Percentiles rank a stretch among this genome's conserved stretches.
Evolutionary conservation across 2,888 invertebrate species (phyloP).

Genomic region (Drosophila kuntzei): DNA sequence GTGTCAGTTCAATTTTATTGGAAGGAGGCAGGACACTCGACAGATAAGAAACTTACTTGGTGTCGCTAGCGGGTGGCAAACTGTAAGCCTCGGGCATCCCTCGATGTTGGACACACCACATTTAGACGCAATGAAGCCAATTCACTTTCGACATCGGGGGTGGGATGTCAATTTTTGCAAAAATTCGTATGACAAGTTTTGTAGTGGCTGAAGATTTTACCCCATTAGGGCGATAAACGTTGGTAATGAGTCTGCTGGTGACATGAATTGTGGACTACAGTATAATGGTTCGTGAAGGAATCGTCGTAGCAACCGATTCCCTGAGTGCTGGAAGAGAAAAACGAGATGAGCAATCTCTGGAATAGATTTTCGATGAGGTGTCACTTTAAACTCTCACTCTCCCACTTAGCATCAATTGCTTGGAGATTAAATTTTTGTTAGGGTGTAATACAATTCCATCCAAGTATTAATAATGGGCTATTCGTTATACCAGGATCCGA

Average conservation of each 20-base stretch:
- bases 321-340: not conserved
- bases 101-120: constrained; percentile 70
- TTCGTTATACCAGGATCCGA: constrained; percentile 52
- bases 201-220: constrained; percentile 10
- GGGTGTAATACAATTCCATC: not conserved
- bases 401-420: not conserved
- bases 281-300: not conserved
- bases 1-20: constrained; percentile 72
- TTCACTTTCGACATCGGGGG: constrained; percentile 48
- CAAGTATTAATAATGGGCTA: constrained; percentile 9
- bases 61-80: constrained; percentile 9
- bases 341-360: not conserved
- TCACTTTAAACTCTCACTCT: not conserved
- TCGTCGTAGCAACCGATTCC: not conserved
- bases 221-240: constrained; percentile 34
- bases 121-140: constrained; percentile 79
- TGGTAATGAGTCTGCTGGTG: constrained; percentile 30
- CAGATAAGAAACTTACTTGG: constrained; percentile 53
- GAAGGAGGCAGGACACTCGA: constrained; percentile 4
- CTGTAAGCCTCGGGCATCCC: constrained; percentile 17
- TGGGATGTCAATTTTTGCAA: constrained; percentile 35
- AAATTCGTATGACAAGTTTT: constrained; percentile 55
- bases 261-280: constrained; percentile 14
- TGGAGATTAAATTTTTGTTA: not conserved
- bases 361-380: not conserved